phyloP scores from a whole-genome alignment of 2,888 invertebrate genomes.

The Chymomyza procnemis region DNA sequence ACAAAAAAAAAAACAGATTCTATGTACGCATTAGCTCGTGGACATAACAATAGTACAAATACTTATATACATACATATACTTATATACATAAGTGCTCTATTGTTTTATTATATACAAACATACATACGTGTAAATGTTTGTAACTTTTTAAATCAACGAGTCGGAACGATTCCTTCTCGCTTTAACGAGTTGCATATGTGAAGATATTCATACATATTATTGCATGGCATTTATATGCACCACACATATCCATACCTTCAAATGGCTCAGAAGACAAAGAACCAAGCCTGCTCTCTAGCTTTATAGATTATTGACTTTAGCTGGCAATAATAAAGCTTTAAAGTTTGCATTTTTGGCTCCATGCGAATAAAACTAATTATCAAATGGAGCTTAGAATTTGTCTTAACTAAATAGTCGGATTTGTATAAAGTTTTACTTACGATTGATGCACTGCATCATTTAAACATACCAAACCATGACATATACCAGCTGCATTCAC shows the following conservation, averaged over 20 bases:
- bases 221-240: not conserved
- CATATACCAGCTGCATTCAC: not conserved
- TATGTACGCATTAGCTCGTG: not conserved
- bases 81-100: not conserved
- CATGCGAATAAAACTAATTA: too few species aligned
- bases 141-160: conserved; percentile 14
- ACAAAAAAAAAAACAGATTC: not conserved
- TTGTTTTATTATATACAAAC: not conserved
- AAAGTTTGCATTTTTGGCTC: too few species aligned
- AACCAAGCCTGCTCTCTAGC: too few species aligned
- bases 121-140: not conserved
- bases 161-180: conserved; percentile 13
- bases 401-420: too few species aligned
- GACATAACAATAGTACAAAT: not conserved
- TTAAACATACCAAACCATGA: too few species aligned
- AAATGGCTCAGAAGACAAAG: not conserved
- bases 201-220: not conserved
- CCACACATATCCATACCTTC: not conserved
- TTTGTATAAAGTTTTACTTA: not conserved
- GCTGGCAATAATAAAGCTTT: too few species aligned
- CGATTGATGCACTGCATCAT: not conserved
- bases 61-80: not conserved
- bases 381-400: too few species aligned
- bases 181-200: not conserved
- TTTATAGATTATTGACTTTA: not conserved